A percentile compares a stretch with the other conserved stretches of the same genome.
Conservation (phyloP, 92 coral and sea anemone species). For the Epizoanthus illoricatus region DNA sequence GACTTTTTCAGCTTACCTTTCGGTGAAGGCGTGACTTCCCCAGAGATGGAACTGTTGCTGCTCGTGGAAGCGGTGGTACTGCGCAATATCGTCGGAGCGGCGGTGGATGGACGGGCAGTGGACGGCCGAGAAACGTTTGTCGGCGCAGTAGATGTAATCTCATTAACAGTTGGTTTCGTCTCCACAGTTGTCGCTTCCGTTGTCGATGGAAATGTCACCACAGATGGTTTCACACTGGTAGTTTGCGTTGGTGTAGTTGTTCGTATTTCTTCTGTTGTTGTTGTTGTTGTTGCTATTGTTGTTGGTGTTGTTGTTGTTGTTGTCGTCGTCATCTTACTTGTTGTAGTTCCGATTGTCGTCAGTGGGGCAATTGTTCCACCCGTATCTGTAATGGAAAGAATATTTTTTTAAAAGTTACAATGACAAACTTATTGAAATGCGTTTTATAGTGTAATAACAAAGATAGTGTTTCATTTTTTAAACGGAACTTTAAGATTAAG, state of each 20-base stretch:
- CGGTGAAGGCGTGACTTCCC: conserved; percentile 16
- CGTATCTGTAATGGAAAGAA: neutral
- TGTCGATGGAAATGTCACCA: conserved; percentile 10
- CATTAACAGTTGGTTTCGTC: neutral
- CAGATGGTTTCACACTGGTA: neutral
- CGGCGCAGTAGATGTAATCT: neutral
- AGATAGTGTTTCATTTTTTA: too few species aligned
- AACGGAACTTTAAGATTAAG: too few species aligned
- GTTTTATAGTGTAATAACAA: too few species aligned
- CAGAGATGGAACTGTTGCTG: conserved; percentile 17
- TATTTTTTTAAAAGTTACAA: too few species aligned
- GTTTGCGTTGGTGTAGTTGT: neutral
- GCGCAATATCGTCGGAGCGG: neutral
- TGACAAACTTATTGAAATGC: too few species aligned
- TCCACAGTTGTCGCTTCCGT: neutral
- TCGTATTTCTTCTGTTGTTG: neutral
- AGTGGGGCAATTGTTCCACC: neutral
- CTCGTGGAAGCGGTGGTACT: conserved; percentile 15
- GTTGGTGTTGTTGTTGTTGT: neutral
- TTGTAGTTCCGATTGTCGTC: neutral
- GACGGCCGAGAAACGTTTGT: neutral
- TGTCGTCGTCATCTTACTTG: neutral
- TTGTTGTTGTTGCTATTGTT: neutral
- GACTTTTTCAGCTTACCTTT: neutral
- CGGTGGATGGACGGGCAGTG: neutral